Base-by-base conservation (phyloP, 2,113 vertebrate species). In the Gymnorhina tibicen region DNA sequence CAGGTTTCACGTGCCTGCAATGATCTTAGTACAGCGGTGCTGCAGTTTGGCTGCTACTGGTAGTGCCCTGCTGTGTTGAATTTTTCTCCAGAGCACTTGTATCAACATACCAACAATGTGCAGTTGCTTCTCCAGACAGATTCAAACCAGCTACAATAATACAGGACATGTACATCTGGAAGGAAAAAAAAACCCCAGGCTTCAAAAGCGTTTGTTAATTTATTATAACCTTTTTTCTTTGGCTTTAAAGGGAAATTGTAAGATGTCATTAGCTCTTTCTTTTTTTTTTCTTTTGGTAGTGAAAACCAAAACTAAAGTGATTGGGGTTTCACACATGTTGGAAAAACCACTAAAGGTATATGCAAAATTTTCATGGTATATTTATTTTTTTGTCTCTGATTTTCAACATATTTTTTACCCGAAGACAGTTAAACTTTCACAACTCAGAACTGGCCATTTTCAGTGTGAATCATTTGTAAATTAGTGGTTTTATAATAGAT, bases 281-380 rank as follows among this genome's bases (percentile, higher is more conserved):
- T 24, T 37, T 16, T 55, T 10, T 70, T 41, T 35, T 24, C 0
- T 87, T 87, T 72, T 41, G 12, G 18, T 73, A 93, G n/a, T 53
- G 83, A 91, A 95, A 96, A 90, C 19, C 82, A 86, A 92, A 96
- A 58, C 53, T 93, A 62, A 88, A 92, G 41, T 63, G 42, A 69
- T 92, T 95, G n/a, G 79, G 88, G 83, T 96, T 97, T 96, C 91
- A 93, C 85, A 96, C 70, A 39, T 96, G 30, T 47, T 95, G 87
- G 89, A 96, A 97, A 95, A 95, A 85, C 53, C 89, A 83, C 94
- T 83, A 90, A 93, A 80, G 19, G 30, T 85, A 32, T 27, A 67
- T 89, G 85, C 30, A 82, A 87, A 91, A 8, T 94, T 95, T 95
- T 95, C 64, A 84, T 82, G 64, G 77, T 91, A 63, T 39, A 49